Base-by-base conservation (phyloP, 2,888 invertebrate species). In the Euzophera pinguis region DNA sequence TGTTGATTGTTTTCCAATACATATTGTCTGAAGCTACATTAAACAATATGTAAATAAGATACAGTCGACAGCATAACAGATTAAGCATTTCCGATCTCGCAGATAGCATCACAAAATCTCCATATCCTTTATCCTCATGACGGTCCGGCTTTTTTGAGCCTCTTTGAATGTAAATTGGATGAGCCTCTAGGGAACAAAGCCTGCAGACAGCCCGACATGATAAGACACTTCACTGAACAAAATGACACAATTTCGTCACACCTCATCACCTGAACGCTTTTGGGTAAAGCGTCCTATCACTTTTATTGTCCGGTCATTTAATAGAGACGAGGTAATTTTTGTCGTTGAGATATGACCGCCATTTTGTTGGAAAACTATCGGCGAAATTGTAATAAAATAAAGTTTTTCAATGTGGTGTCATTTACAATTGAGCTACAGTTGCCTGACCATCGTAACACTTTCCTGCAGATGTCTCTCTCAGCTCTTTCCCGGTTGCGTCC, bases 161-260 rank as follows among this genome's bases (percentile, higher is more conserved):
- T 61, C 66, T 76, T 69, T 73, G 65, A 60, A 78, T 78, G 75
- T 74, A 78, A 77, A 78, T 78, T 73, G 76, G 71, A 79, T 71
- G 58, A 67, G 67, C 69, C 73, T 72, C 71, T 55, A 50, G 75
- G 71, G 71, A 68, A 72, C 71, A 67, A 67, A 38, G 38, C 14
- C 43, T 13, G 43, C 39, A 43, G 38, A 17, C 16, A 27, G 32
- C 43, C 43, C 50, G n/a, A 29, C 41, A 14, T 38, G 22, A 48
- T 37, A 27, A 39, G 49, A 27, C 29, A 39, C 48, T 49, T 29
- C 9, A 22, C 13, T 16, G 32, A 16, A 16, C 14, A 32, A 41
- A 50, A 50, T 50, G 29, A 50, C 49, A 39, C 49, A 41, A 50
- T 50, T 50, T 41, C 29, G 49, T 32, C 49, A 48, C 48, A 50